These are phyloP conservation scores for Nylanderia fulva DNA, from an alignment of 1,140 invertebrate genomes.

Conservation along the genomic window DNA sequence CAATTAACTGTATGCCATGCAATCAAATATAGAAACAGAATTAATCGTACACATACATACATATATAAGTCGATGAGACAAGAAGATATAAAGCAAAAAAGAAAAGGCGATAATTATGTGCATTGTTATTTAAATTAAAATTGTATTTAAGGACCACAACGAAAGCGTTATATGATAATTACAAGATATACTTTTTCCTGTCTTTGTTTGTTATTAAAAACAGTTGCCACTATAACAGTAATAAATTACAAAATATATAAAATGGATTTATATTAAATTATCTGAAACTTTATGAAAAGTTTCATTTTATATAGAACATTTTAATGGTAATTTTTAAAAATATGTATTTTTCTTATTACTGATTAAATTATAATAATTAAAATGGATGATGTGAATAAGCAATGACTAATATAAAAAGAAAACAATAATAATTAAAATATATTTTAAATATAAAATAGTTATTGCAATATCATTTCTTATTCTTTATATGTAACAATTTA, in stretches of 20 bases:
- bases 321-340: background rate
- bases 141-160: background rate
- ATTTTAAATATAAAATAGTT: background rate
- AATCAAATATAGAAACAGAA: constrained; percentile 60
- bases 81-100: background rate
- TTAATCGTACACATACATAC: constrained; percentile 25
- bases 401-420: background rate
- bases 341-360: background rate
- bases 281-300: background rate
- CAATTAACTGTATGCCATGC: constrained; percentile 65
- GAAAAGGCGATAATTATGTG: constrained; percentile 23
- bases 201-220: background rate
- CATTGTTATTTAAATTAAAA: constrained; percentile 42
- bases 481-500: constrained; percentile 14
- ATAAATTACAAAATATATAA: background rate
- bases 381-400: background rate
- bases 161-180: constrained; percentile 8
- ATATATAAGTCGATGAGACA: constrained; percentile 9
- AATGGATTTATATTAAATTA: background rate
- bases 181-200: background rate
- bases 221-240: background rate
- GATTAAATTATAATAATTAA: constrained; percentile 13
- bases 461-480: background rate
- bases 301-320: background rate
- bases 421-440: background rate